Evolutionary conservation across 2,797 vertebrate species (phyloP).

Genomic region (Propithecus deckenii): DNA sequence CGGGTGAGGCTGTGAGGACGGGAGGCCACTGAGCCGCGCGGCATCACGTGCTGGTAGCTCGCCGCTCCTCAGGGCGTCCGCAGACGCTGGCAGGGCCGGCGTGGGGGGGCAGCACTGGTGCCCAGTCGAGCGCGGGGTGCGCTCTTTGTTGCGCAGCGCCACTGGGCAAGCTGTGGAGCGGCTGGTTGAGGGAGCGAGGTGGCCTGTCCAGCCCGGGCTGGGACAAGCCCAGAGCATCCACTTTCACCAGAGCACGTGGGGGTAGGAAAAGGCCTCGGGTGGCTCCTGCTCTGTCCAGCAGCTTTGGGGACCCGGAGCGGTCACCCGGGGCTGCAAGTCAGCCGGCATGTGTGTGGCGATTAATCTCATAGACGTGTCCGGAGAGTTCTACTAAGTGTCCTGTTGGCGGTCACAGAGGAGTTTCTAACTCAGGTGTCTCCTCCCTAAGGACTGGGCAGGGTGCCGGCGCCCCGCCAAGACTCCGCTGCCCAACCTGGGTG

Average conservation of each 20-base stretch:
- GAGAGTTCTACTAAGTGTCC: no score
- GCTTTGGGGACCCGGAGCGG: fast-evolving
- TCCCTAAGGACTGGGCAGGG: not conserved
- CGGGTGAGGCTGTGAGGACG: not conserved
- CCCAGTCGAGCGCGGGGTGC: fast-evolving
- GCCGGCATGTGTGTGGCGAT: fast-evolving
- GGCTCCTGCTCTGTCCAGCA: fast-evolving
- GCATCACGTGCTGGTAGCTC: fast-evolving
- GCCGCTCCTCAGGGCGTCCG: not conserved
- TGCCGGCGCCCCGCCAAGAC: not conserved
- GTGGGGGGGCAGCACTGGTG: fast-evolving
- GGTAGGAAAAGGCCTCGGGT: not conserved
- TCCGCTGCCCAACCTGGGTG: not conserved
- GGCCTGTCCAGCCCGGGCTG: not conserved
- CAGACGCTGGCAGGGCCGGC: not conserved
- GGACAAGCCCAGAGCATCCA: fast-evolving
- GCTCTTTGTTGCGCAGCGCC: fast-evolving
- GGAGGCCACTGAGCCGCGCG: fast-evolving
- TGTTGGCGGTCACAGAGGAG: not conserved
- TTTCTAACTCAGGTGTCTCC: not conserved
- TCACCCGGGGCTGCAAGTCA: fast-evolving
- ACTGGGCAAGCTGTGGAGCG: fast-evolving
- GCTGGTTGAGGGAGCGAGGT: not conserved
- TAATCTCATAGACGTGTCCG: not conserved
- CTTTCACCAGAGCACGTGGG: fast-evolving